Base-by-base conservation (phyloP, 2,113 vertebrate species). In the Typhlomys cinereus region DNA sequence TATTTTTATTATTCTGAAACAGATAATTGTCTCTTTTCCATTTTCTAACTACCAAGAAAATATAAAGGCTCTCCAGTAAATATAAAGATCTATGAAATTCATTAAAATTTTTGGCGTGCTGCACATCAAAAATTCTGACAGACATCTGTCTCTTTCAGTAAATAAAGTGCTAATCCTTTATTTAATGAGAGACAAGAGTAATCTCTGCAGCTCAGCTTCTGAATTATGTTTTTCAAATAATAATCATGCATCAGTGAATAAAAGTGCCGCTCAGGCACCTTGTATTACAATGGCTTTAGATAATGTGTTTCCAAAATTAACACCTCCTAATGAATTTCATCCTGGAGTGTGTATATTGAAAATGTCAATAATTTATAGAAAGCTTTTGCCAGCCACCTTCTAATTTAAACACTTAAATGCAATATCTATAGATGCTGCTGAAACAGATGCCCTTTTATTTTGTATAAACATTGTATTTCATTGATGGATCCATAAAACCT, bases 151-250 rank as follows among this genome's bases (percentile, higher is more conserved):
- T 97, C 95, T 96, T 91, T 95, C 48, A 90, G 80, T 95, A 96
- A 97, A 97, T 92, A 95, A 94, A 95, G 87, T 95, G 88, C 95
- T 98, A 98, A 98, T 98, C 95, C 95, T 92, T 95, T 96, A 95
- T 98, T 98, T 98, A 98, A 98, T 98, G 97, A 98, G 97, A 98
- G 93, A 62, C 48, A 97, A 92, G 94, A 97, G 97, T 98, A 98
- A 98, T 98, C 95, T 98, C 88, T 91, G 96, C 97, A 98, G 96
- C 96, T 97, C 94, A 11, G 7, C 73, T 97, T 96, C 64, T 90
- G 96, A 95, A 89, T 96, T 82, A 89, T 78, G 62, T 95, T 96
- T 97, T 97, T 94, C 92, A 95, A 95, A 80, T 90, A 91, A 94
- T 78, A 96, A 29, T 39, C 39, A 59, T 96, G 92, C 94, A 96